phyloP scores from a whole-genome alignment of 2,888 invertebrate species.

The Limnephilus marmoratus region DNA sequence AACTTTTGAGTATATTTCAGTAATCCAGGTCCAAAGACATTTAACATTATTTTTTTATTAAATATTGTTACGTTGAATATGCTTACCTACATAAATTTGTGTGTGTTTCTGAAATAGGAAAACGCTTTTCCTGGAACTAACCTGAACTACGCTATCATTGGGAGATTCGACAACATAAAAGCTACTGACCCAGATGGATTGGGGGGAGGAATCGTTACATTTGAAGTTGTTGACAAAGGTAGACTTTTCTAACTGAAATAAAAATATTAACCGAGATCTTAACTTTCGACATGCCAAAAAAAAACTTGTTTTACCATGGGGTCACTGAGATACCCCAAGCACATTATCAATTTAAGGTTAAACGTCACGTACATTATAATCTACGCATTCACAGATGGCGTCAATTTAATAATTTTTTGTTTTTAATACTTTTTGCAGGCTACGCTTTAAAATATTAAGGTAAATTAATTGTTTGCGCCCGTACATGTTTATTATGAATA shows the following conservation, averaged over 20 bases:
- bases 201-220: constrained; percentile 77
- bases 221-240: constrained; percentile 67
- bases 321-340: no score
- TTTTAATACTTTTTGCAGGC: no score
- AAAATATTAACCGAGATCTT: background rate
- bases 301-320: no score
- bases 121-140: constrained; percentile 69
- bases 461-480: no score
- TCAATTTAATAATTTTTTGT: no score
- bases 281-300: background rate
- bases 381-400: no score
- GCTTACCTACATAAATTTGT: background rate
- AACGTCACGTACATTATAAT: no score
- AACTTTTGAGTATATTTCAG: background rate
- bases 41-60: background rate
- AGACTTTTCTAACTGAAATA: background rate
- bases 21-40: background rate
- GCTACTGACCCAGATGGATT: constrained; percentile 79
- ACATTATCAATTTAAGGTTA: no score
- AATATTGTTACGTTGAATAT: background rate
- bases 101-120: constrained; percentile 69
- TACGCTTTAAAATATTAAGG: no score
- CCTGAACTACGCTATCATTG: constrained; percentile 69
- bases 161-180: constrained; percentile 72
- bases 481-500: no score